Percentiles rank a stretch among this genome's conserved stretches.
Evolutionary conservation across 2,113 vertebrate species (phyloP).

Genomic region (Siniperca chuatsi): DNA sequence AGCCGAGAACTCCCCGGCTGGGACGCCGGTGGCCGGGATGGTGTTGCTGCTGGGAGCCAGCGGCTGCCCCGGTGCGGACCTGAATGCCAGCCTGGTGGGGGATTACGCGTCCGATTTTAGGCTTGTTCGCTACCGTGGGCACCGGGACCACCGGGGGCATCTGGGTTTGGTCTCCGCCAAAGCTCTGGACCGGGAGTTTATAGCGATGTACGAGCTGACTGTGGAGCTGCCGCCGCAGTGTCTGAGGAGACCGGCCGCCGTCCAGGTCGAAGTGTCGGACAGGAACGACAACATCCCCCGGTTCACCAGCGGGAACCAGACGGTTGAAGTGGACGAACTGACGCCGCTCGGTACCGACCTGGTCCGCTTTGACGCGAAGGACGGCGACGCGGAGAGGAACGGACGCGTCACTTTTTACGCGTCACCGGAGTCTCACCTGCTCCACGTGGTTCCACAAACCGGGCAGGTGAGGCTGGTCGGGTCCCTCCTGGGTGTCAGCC

Average conservation of each 20-base stretch:
- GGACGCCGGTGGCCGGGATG: slow-evolving; percentile 77
- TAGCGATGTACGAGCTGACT: slow-evolving; percentile 77
- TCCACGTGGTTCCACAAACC: slow-evolving; percentile 83
- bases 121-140: slow-evolving; percentile 54
- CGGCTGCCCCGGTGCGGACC: slow-evolving; percentile 58
- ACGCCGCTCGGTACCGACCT: slow-evolving; percentile 77
- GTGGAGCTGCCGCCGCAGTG: slow-evolving; percentile 70
- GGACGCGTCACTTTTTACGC: slow-evolving; percentile 77
- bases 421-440: slow-evolving; percentile 68
- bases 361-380: slow-evolving; percentile 76
- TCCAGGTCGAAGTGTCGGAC: slow-evolving; percentile 82
- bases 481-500: slow-evolving; percentile 75
- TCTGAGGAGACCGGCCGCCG: slow-evolving; percentile 31
- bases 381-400: slow-evolving; percentile 78
- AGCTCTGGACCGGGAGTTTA: slow-evolving; percentile 83
- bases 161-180: slow-evolving; percentile 77
- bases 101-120: slow-evolving; percentile 75
- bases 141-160: slow-evolving; percentile 33
- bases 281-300: slow-evolving; percentile 82
- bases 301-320: slow-evolving; percentile 67
- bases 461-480: slow-evolving; percentile 83
- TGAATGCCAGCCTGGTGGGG: slow-evolving; percentile 65
- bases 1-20: slow-evolving; percentile 77
- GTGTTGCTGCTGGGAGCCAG: slow-evolving; percentile 52
- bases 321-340: slow-evolving; percentile 76